Evolutionary conservation across 2,888 invertebrate species (phyloP).

Genomic region (Coenonympha arcania): DNA sequence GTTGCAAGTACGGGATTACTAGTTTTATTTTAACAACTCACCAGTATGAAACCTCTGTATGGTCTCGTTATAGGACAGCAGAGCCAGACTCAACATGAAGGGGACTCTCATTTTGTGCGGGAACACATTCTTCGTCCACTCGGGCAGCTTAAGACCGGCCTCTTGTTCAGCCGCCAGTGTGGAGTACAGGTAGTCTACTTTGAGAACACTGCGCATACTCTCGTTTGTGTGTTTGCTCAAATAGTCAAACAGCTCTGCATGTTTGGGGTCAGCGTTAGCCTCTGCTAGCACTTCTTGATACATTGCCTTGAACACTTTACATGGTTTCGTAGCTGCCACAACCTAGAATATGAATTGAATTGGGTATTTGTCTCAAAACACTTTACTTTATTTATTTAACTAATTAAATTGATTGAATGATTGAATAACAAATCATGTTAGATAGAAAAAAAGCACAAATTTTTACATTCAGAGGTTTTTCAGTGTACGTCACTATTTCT

Average conservation of each 20-base stretch:
- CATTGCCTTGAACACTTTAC: slow-evolving; percentile 55
- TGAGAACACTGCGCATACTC: slow-evolving; percentile 71
- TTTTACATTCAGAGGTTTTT: no score
- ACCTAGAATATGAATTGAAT: slow-evolving; percentile 41
- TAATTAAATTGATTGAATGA: no score
- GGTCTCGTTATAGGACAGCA: slow-evolving; percentile 79
- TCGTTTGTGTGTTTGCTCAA: slow-evolving; percentile 71
- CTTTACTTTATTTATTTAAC: no score
- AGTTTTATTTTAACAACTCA: no score
- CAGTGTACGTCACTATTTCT: no score
- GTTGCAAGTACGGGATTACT: no score
- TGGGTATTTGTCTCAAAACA: no score
- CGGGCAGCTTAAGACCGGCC: slow-evolving; percentile 79
- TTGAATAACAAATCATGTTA: no score
- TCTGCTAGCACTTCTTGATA: slow-evolving; percentile 65
- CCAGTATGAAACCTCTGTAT: slow-evolving; percentile 84
- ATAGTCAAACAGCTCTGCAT: slow-evolving; percentile 76
- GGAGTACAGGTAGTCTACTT: slow-evolving; percentile 81
- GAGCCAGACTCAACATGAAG: slow-evolving; percentile 79
- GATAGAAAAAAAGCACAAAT: no score
- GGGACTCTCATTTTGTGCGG: slow-evolving; percentile 78
- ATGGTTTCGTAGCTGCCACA: slow-evolving; percentile 58
- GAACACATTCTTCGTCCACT: slow-evolving; percentile 81
- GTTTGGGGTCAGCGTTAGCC: slow-evolving; percentile 68
- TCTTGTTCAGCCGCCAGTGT: slow-evolving; percentile 78